phyloP scores from a whole-genome alignment of 2,888 invertebrate genomes.

The Drosophila aldrichi region DNA sequence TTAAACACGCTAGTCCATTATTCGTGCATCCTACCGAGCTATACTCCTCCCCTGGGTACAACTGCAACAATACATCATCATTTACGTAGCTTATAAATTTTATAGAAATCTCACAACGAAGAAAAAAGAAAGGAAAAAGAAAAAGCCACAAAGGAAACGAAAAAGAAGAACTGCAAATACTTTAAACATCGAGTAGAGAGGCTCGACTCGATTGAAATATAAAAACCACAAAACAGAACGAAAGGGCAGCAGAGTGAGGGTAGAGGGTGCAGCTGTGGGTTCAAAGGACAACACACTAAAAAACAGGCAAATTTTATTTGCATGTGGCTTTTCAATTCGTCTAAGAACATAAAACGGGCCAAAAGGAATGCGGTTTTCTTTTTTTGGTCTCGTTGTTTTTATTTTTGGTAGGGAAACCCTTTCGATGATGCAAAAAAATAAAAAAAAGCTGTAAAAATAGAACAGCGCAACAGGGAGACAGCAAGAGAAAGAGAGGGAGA shows the following conservation, averaged over 20 bases:
- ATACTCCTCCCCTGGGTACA: conserved; percentile 21
- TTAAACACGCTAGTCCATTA: conserved; percentile 6
- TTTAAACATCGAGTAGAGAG: conserved; percentile 37
- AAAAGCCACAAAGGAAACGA: background rate
- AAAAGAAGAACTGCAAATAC: conserved; percentile 34
- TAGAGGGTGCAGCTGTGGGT: conserved; percentile 31
- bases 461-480: conserved; percentile 17
- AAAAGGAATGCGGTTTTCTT: conserved; percentile 1
- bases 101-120: conserved; percentile 27
- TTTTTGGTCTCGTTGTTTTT: conserved; percentile 5
- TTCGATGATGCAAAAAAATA: conserved; percentile 74
- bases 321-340: conserved; percentile 78
- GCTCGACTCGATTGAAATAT: conserved; percentile 66
- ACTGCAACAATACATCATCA: conserved; percentile 68
- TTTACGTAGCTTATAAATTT: conserved; percentile 61
- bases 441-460: conserved; percentile 59
- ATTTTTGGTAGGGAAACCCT: conserved; percentile 58
- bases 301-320: conserved; percentile 74
- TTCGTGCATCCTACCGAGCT: background rate
- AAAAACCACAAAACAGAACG: conserved; percentile 62
- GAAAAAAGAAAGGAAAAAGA: background rate
- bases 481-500: background rate
- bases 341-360: conserved; percentile 69
- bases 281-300: conserved; percentile 68
- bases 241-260: conserved; percentile 12